A percentile compares a stretch with the other conserved stretches of the same genome.
Conservation (phyloP, 2,797 vertebrate genomes). For the Smutsia temminckii region DNA sequence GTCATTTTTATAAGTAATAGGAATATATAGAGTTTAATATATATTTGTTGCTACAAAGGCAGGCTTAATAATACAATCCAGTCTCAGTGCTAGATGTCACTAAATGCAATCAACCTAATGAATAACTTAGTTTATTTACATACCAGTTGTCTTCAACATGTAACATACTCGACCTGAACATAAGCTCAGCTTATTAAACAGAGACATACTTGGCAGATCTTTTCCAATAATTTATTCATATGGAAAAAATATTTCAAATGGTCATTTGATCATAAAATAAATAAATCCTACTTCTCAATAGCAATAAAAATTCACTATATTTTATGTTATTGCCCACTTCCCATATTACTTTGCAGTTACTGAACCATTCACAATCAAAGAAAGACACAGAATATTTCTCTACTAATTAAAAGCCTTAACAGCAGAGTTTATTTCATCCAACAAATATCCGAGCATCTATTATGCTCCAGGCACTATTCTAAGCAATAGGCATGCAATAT, state of each 20-base stretch:
- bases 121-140: constrained; percentile 27
- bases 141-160: background rate
- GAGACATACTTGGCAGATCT: constrained; percentile 16
- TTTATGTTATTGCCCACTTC: constrained; percentile 34
- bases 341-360: background rate
- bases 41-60: background rate
- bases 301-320: constrained; percentile 38
- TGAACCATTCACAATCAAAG: background rate
- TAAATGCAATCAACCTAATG: constrained; percentile 24
- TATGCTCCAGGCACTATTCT: background rate
- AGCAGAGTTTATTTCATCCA: background rate
- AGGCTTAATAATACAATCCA: background rate
- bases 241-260: background rate
- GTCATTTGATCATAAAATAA: constrained; percentile 4
- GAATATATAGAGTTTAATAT: background rate
- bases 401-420: background rate
- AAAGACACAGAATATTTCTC: background rate
- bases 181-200: constrained; percentile 1
- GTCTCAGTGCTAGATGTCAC: background rate
- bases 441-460: background rate
- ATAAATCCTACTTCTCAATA: constrained; percentile 32
- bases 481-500: background rate
- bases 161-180: background rate
- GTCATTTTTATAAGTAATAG: background rate
- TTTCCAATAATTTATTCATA: background rate